Conservation (phyloP, 2,113 vertebrate species). For the Collichthys lucidus region DNA sequence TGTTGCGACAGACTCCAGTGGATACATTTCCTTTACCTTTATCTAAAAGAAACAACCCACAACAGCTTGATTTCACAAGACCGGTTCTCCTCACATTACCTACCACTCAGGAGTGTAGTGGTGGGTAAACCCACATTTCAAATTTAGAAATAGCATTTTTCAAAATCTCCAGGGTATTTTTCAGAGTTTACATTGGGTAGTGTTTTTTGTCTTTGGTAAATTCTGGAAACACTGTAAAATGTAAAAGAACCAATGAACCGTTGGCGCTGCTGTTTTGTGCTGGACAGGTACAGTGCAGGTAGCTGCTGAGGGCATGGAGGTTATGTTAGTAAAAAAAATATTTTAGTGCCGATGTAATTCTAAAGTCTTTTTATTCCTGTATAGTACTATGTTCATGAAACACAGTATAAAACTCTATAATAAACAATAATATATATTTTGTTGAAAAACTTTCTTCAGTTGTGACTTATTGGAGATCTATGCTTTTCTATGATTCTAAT, state of each 20-base stretch:
- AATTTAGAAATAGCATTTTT: conserved; percentile 18
- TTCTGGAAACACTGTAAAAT: background rate
- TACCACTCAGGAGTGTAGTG: conserved; percentile 2
- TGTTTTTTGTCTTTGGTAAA: background rate
- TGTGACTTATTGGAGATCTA: conserved; percentile 9
- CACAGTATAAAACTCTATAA: background rate
- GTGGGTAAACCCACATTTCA: conserved; percentile 11
- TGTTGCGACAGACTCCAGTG: conserved; percentile 42
- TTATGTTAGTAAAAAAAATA: too few relatives aligned
- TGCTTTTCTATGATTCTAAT: conserved; percentile 14
- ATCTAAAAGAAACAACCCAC: conserved; percentile 19
- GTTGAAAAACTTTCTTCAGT: background rate
- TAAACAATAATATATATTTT: background rate
- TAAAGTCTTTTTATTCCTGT: background rate
- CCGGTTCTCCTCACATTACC: conserved; percentile 23
- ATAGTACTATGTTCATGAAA: background rate
- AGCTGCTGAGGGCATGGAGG: background rate
- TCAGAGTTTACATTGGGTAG: background rate
- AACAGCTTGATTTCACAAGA: conserved; percentile 30
- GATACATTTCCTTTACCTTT: conserved; percentile 40
- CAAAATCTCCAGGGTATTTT: conserved; percentile 16
- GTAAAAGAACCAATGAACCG: too few relatives aligned
- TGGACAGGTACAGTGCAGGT: background rate
- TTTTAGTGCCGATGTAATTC: background rate
- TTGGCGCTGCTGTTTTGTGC: background rate